Evolutionary conservation across 2,113 vertebrate species (phyloP).

Genomic region (Isichthys henryi): DNA sequence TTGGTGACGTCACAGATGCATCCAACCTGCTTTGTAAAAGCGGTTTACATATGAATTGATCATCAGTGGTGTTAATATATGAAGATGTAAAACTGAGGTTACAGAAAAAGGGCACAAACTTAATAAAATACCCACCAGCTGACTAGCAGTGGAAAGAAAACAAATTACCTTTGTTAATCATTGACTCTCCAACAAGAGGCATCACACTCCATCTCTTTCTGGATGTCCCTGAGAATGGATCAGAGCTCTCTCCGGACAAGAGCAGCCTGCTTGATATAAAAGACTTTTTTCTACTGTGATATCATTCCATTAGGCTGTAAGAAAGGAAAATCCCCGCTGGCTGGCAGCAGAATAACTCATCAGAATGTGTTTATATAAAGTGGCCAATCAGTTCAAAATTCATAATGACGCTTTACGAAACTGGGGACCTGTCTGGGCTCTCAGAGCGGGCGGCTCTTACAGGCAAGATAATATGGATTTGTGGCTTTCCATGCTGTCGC

Average conservation of each 20-base stretch:
- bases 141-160: not conserved
- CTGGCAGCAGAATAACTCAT: not conserved
- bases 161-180: not conserved
- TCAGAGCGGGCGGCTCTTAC: not conserved
- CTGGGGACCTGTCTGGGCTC: not conserved
- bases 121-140: conserved; percentile 47
- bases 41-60: conserved; percentile 62
- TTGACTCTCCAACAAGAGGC: not conserved
- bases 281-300: not conserved
- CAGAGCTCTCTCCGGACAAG: not conserved
- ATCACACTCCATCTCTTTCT: not conserved
- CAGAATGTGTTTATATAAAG: not conserved
- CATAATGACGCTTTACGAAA: not conserved
- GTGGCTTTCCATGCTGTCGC: not conserved
- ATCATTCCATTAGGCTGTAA: not conserved
- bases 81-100: conserved; percentile 46
- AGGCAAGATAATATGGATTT: not conserved
- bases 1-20: not conserved
- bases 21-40: conserved; percentile 48
- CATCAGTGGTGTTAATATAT: conserved; percentile 57
- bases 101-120: conserved; percentile 58
- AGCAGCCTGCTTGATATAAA: not conserved
- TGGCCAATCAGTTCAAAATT: not conserved
- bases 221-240: not conserved
- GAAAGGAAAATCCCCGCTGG: not conserved